Base-by-base conservation (phyloP, 2,113 vertebrate genomes). In the Otus sunia region DNA sequence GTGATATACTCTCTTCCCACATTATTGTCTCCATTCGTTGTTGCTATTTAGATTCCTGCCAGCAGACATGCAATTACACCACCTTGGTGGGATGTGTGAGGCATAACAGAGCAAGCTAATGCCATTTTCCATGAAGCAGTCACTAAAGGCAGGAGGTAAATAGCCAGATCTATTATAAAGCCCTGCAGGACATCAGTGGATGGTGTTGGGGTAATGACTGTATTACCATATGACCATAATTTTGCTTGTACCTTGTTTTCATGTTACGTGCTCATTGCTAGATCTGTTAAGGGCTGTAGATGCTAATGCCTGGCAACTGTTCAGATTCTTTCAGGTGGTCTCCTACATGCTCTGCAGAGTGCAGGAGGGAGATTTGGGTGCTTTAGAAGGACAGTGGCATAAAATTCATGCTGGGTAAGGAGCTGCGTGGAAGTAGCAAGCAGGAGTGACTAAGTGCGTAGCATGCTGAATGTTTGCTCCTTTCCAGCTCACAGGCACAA, bases 61-160 rank as follows among this genome's bases (percentile, higher is more conserved):
- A 92, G 77, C 23, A 84, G 77, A 78, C 30, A 9, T 29, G 52
- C 49, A 75, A 66, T 88, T 94, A 34, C 0, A 41, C 78, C 23
- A 13, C 52, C 14, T 50, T 67, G 58, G 37, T 92, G 91, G 66
- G 56, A 47, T 47, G 50, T 0, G 1, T 78, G 86, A 92, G 66
- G 67, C 53, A 52, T 15, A 58, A 18, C 74, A 78, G 82, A 78
- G 74, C 1, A 3, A 92, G 55, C 23, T 90, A 68, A 78, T 88
- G 60, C 73, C 1, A 0, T 69, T 81, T 91, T 74, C 90, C 41
- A 27, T 0, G 0, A 94, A 41, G 66, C 1, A 4, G 36, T 78
- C 74, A 30, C 55, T 88, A 49, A 62, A 83, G 71, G 75, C 67
- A 36, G 87, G 76, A 79, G 87, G 67, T 73, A 83, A 91, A 67